Percentiles rank a stretch among this genome's conserved stretches.
These are phyloP conservation scores for Potorous gilbertii DNA, from an alignment of 2,797 vertebrate genomes.

Conservation along the genomic window DNA sequence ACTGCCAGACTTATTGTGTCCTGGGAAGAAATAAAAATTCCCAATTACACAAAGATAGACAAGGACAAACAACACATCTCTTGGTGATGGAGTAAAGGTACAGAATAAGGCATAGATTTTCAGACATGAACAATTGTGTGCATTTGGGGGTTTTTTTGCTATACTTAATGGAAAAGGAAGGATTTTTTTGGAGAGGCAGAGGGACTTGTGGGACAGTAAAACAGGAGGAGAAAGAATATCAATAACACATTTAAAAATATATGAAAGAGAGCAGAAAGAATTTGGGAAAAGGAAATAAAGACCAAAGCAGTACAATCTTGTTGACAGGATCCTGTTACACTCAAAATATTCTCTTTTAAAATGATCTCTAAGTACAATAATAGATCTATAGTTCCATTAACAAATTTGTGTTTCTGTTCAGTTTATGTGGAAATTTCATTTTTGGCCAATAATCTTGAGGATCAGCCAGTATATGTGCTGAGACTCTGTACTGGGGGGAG, in stretches of 20 bases:
- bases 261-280: background rate
- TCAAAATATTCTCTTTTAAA: background rate
- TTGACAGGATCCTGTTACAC: background rate
- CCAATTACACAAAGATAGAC: too few relatives aligned
- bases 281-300: background rate
- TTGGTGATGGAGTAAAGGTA: background rate
- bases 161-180: background rate
- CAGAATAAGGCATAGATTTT: background rate
- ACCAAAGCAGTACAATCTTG: background rate
- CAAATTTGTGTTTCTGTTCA: background rate
- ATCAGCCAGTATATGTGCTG: background rate
- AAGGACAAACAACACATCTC: background rate
- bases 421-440: background rate
- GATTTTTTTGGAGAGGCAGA: background rate
- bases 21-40: too few relatives aligned
- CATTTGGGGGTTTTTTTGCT: background rate
- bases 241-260: background rate
- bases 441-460: background rate
- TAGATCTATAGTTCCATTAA: background rate
- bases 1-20: too few relatives aligned
- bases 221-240: background rate
- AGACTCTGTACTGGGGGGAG: background rate
- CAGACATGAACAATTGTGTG: background rate
- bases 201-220: background rate
- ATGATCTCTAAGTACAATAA: background rate